Percentiles rank a stretch among this genome's conserved stretches.
Conservation (phyloP, 2,113 vertebrate genomes). For the Lycaon pictus region DNA sequence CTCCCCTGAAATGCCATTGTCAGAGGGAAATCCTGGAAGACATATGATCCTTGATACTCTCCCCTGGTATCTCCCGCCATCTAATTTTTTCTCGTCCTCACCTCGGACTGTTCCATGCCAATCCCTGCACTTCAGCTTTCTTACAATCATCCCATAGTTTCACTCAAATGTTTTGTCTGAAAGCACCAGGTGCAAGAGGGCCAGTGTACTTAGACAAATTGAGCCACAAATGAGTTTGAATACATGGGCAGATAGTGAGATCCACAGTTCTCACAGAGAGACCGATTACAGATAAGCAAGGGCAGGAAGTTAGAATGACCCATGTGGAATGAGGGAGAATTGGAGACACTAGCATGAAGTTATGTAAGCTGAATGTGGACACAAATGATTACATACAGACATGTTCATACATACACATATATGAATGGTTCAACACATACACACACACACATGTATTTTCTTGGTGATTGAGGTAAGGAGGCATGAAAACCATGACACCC, state of each 20-base stretch:
- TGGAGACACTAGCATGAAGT: neutral
- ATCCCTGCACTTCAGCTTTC: too few relatives aligned
- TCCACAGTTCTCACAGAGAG: too few relatives aligned
- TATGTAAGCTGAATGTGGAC: neutral
- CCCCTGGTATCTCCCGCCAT: neutral
- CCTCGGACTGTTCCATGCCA: neutral
- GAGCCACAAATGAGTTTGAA: too few relatives aligned
- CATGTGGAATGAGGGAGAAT: neutral
- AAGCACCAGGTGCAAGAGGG: too few relatives aligned
- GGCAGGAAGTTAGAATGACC: neutral
- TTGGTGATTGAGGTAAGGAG: neutral
- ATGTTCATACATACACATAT: neutral
- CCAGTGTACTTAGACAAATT: neutral
- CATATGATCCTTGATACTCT: neutral
- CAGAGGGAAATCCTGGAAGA: neutral
- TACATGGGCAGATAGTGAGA: too few relatives aligned
- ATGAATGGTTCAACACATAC: neutral
- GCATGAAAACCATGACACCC: neutral
- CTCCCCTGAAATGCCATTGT: neutral
- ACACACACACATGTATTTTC: neutral
- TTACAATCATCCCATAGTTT: neutral
- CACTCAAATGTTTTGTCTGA: too few relatives aligned
- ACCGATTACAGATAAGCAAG: too few relatives aligned
- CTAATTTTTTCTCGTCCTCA: neutral
- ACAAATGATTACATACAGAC: too few relatives aligned